Percentiles rank a stretch among this genome's conserved stretches.
Conservation (phyloP, 2,888 invertebrate genomes). For the Smittia sp. region DNA sequence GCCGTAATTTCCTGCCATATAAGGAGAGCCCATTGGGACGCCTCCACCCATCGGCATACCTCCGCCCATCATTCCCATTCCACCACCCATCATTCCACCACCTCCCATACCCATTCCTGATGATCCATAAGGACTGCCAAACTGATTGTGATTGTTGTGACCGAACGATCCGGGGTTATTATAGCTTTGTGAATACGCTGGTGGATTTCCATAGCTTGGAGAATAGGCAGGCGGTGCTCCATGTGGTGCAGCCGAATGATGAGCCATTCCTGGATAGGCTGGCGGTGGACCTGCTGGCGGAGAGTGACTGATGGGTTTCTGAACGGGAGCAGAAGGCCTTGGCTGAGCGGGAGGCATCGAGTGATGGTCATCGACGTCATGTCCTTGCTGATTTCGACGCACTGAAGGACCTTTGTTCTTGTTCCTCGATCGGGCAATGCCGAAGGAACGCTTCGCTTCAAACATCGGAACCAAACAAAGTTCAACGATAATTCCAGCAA, state of each 20-base stretch:
- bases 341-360: conserved; percentile 9
- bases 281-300: conserved; percentile 9
- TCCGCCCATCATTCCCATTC: background rate
- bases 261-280: conserved; percentile 26
- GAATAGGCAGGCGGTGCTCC: conserved; percentile 39
- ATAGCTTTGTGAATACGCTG: background rate
- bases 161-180: background rate
- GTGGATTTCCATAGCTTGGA: conserved; percentile 7
- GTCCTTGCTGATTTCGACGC: conserved; percentile 28
- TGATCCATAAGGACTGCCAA: background rate
- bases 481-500: conserved; percentile 15
- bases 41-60: background rate
- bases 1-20: background rate
- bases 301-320: background rate
- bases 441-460: conserved; percentile 25
- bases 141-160: background rate
- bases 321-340: conserved; percentile 17
- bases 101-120: too few relatives aligned
- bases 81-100: background rate
- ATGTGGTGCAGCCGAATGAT: conserved; percentile 13
- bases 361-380: conserved; percentile 29
- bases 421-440: conserved; percentile 18
- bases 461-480: background rate
- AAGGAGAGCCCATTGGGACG: background rate
- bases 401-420: conserved; percentile 30